Evolutionary conservation across 2,888 invertebrate genomes (phyloP).

Genomic region (Cactoblastis cactorum): DNA sequence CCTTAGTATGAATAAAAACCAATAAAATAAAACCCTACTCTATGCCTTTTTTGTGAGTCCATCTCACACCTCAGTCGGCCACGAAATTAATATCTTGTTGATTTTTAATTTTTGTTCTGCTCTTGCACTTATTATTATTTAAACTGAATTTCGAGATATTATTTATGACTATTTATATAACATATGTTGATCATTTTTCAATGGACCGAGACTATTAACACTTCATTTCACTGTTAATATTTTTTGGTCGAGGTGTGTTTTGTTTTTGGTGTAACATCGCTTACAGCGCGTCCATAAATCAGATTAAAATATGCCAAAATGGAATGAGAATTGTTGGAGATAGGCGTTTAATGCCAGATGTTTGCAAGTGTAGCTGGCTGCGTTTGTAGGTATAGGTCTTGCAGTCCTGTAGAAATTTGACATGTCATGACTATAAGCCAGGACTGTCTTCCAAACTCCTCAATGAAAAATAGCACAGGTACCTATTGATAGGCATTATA

Average conservation of each 20-base stretch:
- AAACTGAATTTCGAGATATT: slow-evolving; percentile 75
- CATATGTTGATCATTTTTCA: slow-evolving; percentile 79
- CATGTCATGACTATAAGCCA: too few species aligned
- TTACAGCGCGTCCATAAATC: slow-evolving; percentile 43
- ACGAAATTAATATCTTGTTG: slow-evolving; percentile 77
- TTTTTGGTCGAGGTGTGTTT: slow-evolving; percentile 54
- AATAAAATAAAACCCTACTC: slow-evolving; percentile 35
- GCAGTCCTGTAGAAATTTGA: too few species aligned
- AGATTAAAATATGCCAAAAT: slow-evolving; percentile 39
- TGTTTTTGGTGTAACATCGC: slow-evolving; percentile 48
- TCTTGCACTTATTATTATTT: slow-evolving; percentile 78
- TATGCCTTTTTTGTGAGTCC: slow-evolving; percentile 41
- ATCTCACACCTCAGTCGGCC: slow-evolving; percentile 73
- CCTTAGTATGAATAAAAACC: too few species aligned
- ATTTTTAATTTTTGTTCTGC: slow-evolving; percentile 74
- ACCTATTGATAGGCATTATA: too few species aligned
- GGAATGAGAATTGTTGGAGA: background rate
- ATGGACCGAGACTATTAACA: slow-evolving; percentile 78
- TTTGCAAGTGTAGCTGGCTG: too few species aligned
- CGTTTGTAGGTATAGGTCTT: too few species aligned
- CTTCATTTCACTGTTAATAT: slow-evolving; percentile 74
- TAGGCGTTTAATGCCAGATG: background rate
- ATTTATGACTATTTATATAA: slow-evolving; percentile 79
- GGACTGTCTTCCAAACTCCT: too few species aligned
- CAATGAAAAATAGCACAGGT: too few species aligned